Evolutionary conservation across 2,888 invertebrate species (phyloP), one percentile per base, ranked within the genome.

Genomic region (Macrophya alboannulata): DNA sequence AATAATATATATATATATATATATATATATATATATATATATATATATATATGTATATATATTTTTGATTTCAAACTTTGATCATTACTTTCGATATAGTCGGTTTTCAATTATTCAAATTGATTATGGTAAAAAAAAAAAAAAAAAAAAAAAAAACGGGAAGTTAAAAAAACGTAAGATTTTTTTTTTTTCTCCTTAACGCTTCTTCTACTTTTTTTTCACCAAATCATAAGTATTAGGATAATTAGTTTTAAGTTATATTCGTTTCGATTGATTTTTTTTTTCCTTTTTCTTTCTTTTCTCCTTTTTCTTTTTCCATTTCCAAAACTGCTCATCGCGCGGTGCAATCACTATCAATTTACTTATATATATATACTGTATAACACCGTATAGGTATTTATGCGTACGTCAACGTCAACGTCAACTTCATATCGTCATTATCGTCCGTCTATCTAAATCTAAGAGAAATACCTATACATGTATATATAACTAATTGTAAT

Each of bases 41-140:
- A 31, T 31, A 31, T 1, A 31, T 31, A 31, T 31, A 31, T 31
- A 31, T 31, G 31, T 31, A 31, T 31, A 31, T 3, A 31, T 31
- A 31, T 1, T 85, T 85, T 85, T 85, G 85, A 85, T 85, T 85
- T 85, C 37, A 21, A 65, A 81, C 55, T 85, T 85, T 85, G 79
- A 85, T 85, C 79, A 81, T 65, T 45, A 85, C 62, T 85, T 81
- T 37, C 77, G 25, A 37, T 68, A 55, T 81, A 59, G 59, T 65
- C 62, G 40, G 31, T 59, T 55, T 51, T 59, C 25, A 48, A 76
- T 76, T 48, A 74, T 74, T 74, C 40, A 40, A 40, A 5, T 43
- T 45, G 10, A 9, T 21, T 31, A 65, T 8, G 43, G 37, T 74
- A 40, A 74, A n/a, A 12, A 68, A 68, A 68, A 68, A 31, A 15